Base-by-base conservation (phyloP, 2,797 vertebrate species). In the Fistularia commersonii region DNA sequence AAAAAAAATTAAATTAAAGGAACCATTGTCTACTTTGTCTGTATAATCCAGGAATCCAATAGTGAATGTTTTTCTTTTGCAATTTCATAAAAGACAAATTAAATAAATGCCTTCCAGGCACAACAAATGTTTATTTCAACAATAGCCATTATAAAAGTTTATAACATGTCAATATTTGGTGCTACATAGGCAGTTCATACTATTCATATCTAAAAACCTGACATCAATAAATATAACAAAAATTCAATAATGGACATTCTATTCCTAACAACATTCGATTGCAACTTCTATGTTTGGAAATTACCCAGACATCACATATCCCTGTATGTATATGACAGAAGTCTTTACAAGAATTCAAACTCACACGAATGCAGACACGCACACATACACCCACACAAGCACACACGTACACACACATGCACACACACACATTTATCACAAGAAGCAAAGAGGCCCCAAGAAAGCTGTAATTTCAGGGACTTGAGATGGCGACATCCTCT, bases 391-490 rank as follows among this genome's bases (percentile, higher is more conserved):
- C 41, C 38, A 46, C 34, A 32, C 32, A 54, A 13, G 38, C 39
- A 66, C 0, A 45, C 40, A 57, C 42, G 58, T 43, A 55, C 10
- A 37, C 54, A 62, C 11, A 40, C 32, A 53, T 39, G n/a, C 46
- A 49, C 32, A 43, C 51, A 48, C 32, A 33, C 3, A 4, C 42
- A 42, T 13, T 23, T n/a, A 52, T 89, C 87, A 92, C 78, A 90
- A 83, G 66, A 91, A 92, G 59, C 91, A 91, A 51, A 92, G 42
- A 6, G 86, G 83, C 54, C 90, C 89, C 39, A 91, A 45, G 14
- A 68, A 37, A 32, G 74, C 71, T 5, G 31, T 46, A 11, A 80
- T 41, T 9, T 79, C 77, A 11, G 48, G 11, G 46, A 58, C n/a
- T 2, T 38, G 34, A 8, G 46, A 64, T 10, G 41, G 31, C 1